Evolutionary conservation across 2,113 vertebrate species (phyloP).

Genomic region (Semicossyphus pulcher): DNA sequence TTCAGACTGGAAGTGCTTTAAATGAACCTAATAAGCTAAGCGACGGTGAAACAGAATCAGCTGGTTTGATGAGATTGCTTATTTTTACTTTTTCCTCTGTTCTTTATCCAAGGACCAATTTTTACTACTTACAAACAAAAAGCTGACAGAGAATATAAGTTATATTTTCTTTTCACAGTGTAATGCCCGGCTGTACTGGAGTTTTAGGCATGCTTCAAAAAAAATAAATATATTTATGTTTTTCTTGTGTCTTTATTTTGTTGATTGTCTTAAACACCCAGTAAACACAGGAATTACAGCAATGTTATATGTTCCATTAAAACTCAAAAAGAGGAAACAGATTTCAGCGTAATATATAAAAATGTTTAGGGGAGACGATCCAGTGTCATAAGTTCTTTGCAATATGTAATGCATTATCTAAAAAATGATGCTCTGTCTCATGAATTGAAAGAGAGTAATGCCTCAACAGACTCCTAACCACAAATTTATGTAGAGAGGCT

Average conservation of each 20-base stretch:
- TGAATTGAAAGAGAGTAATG: too few species aligned
- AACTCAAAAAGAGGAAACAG: too few species aligned
- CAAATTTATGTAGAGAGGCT: too few species aligned
- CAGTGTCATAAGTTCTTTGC: too few species aligned
- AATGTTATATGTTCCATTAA: too few species aligned
- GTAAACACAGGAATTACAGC: too few species aligned
- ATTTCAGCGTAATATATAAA: too few species aligned
- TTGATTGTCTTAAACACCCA: not conserved
- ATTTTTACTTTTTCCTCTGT: slow-evolving; percentile 12
- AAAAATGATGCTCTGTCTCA: too few species aligned
- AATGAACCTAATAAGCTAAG: slow-evolving; percentile 72
- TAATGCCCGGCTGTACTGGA: slow-evolving; percentile 60
- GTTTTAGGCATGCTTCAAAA: slow-evolving; percentile 69
- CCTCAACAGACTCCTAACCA: too few species aligned
- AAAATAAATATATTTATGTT: slow-evolving; percentile 79
- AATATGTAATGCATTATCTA: too few species aligned
- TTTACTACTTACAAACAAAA: slow-evolving; percentile 54
- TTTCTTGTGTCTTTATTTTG: slow-evolving; percentile 43
- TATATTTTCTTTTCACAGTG: slow-evolving; percentile 66
- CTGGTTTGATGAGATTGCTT: slow-evolving; percentile 33
- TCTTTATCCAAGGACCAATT: slow-evolving; percentile 60
- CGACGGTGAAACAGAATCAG: slow-evolving; percentile 24
- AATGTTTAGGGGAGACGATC: too few species aligned
- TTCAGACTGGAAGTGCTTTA: slow-evolving; percentile 61
- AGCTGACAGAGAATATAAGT: slow-evolving; percentile 45